phyloP scores from a whole-genome alignment of 2,113 vertebrate species.

The Oncorhynchus keta region DNA sequence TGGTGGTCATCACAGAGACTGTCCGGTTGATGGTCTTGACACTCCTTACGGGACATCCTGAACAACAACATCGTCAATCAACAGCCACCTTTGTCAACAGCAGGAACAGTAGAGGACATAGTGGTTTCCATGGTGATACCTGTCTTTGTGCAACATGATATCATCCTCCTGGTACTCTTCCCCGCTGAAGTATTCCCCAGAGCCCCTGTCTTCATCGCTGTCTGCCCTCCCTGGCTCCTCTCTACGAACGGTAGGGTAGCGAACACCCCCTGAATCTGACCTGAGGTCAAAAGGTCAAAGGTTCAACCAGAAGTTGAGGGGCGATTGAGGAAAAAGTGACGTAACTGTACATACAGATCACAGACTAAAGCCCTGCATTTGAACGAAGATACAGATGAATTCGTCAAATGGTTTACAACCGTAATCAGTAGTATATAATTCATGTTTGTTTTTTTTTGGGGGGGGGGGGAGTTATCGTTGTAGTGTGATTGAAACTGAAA shows the following conservation, averaged over 20 bases:
- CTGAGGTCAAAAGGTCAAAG: conserved; percentile 56
- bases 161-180: conserved; percentile 89
- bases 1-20: conserved; percentile 85
- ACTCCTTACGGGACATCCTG: conserved; percentile 61
- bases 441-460: too few species aligned
- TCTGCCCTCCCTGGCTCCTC: conserved; percentile 71
- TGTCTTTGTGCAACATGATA: conserved; percentile 80
- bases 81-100: not conserved
- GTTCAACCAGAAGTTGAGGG: not conserved
- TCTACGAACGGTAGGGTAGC: conserved; percentile 78
- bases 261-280: conserved; percentile 80
- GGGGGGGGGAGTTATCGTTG: too few species aligned
- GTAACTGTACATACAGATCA: not conserved
- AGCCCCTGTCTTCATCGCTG: conserved; percentile 78
- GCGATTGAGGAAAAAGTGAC: not conserved
- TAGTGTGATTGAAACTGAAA: too few species aligned
- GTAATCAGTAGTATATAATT: too few species aligned
- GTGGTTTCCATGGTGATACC: conserved; percentile 62
- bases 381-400: too few species aligned
- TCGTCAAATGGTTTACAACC: too few species aligned
- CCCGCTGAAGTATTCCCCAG: conserved; percentile 86
- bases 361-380: too few species aligned
- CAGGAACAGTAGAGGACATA: not conserved
- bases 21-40: conserved; percentile 72
- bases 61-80: not conserved